Base-by-base conservation (phyloP, 2,113 vertebrate genomes). In the Crypturellus undulatus region DNA sequence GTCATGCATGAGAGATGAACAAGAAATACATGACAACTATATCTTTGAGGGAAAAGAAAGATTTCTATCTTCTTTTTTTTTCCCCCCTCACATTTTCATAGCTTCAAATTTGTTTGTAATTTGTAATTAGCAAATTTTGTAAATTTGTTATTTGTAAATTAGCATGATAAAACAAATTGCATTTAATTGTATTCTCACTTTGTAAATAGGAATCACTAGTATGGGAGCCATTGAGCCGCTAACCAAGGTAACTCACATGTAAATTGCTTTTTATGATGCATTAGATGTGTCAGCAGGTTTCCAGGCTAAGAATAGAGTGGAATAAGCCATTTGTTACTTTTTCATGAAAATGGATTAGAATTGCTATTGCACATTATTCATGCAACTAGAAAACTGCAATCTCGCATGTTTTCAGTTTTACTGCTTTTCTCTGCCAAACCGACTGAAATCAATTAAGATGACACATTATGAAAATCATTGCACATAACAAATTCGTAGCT, bases 401-500 rank as follows among this genome's bases (percentile, higher is more conserved):
- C 77, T 84, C 88, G 81, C 65, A 52, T 76, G 76, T 88, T 96
- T 94, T 93, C 69, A 76, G 56, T 80, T 93, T 93, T 81, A 86
- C 58, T 92, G 47, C 58, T 88, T 93, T 90, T 86, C 88, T 93
- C 77, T 68, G 73, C 72, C 88, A 96, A 96, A 80, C 60, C 80
- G 94, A 81, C 68, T 85, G 69, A 96, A 96, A 95, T 71, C 92
- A 93, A 92, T 95, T 93, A 92, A 94, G 85, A 92, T 90, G 82
- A 93, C 93, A 96, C 82, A 90, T 93, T 93, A 93, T 77, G 87
- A 96, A 95, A 93, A 89, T 89, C 84, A 81, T 75, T 90, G 72
- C 85, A 91, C 85, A 92, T 90, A 96, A 95, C 91, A 91, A 95
- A 95, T 96, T 96, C 83, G n/a, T 92, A 96, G 83, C 82, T 95